Evolutionary conservation across 1,140 invertebrate genomes (phyloP), one percentile per base, ranked within the genome.

Genomic region (Calliphora vicina): DNA sequence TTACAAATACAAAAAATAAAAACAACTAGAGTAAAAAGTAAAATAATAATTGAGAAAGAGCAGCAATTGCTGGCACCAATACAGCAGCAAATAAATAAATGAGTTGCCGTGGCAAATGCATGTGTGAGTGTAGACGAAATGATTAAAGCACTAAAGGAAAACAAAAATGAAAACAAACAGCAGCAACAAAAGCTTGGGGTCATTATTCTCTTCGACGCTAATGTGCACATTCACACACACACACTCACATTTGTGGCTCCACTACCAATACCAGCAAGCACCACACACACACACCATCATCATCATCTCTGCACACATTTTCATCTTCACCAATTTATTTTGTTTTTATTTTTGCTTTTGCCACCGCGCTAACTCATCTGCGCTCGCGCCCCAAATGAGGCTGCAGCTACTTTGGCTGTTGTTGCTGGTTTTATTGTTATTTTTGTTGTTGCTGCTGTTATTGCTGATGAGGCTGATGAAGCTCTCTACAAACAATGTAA

Each of bases 171-270:
- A 50, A 82, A 82, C 80, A 84, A 72, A 67, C 45, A 81, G 35
- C 82, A 83, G 76, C 57, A 67, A 67, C 74, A 78, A 78, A 87
- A 86, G 87, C 87, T 90, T 90, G 88, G 88, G 88, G 88, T 90
- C 88, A 90, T 90, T 90, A 90, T 90, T 90, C 88, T 89, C 87
- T 90, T 90, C 86, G 87, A 88, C 85, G 84, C 85, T 86, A 80
- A 61, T 78, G 74, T 78, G 20, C 23, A 45, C 81, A 61, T n/a
- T 26, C 20, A 71, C 25, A 72, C 81, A 71, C 57, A 45, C 82
- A 43, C 71, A 10, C 15, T 27, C 20, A 20, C 20, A 61, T 3
- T 23, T 23, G 80, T 25, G 45, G 67, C 80, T 50, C 81, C 81
- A 72, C 20, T 74, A 78, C 29, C 76, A 78, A 1, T 20, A 42